These are phyloP conservation scores for Heterochromis multidens DNA, from an alignment of 2,113 vertebrate genomes.

Conservation along the genomic window DNA sequence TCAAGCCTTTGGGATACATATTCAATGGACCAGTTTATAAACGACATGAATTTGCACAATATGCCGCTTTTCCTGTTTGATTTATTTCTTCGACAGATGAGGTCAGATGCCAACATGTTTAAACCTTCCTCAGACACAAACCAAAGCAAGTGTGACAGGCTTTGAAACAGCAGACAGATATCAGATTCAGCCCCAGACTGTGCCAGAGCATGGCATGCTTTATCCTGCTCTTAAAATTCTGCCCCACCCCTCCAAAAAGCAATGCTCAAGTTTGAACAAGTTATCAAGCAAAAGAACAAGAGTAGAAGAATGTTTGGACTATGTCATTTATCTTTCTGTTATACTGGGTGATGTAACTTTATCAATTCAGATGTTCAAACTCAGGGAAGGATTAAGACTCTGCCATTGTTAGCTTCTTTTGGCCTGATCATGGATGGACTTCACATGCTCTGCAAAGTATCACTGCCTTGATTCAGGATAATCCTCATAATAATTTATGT, in stretches of 20 bases:
- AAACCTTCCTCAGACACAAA: conserved; percentile 12
- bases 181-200: conserved; percentile 30
- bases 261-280: conserved; percentile 59
- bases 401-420: neutral
- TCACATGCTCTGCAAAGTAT: neutral
- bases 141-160: neutral
- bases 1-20: neutral
- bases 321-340: neutral
- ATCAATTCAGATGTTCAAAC: neutral
- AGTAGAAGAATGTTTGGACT: conserved; percentile 15
- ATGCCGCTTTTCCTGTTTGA: neutral
- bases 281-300: neutral
- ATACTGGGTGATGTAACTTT: neutral
- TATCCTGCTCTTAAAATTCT: conserved; percentile 33
- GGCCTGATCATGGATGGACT: neutral
- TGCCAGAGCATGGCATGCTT: conserved; percentile 38
- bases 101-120: neutral
- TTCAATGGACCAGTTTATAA: neutral
- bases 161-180: conserved; percentile 28
- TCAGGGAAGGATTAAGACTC: neutral
- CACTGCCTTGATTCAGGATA: neutral
- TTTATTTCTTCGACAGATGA: neutral
- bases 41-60: neutral
- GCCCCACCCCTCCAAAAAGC: conserved; percentile 30
- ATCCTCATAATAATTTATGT: neutral